Conservation (phyloP, 2,797 vertebrate genomes). For the Sebastes umbrosus region DNA sequence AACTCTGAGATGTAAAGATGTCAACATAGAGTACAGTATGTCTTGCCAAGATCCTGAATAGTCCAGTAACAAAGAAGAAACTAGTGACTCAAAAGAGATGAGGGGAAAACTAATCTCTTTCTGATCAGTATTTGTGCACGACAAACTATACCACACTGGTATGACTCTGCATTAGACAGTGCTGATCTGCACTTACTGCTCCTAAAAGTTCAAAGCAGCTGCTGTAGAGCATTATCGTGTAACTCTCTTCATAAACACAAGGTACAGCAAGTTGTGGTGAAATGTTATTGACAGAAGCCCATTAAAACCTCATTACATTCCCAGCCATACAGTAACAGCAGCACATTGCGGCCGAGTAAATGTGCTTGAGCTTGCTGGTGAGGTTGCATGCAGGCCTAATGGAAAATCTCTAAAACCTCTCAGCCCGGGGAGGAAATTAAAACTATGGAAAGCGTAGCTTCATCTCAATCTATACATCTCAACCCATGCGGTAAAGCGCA, state of each 20-base stretch:
- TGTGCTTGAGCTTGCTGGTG: conserved; percentile 7
- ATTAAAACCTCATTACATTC: conserved; percentile 62
- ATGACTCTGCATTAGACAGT: not conserved
- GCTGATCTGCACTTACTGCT: not conserved
- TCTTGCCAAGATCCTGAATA: too few relatives aligned
- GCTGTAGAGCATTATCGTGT: not conserved
- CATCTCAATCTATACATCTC: conserved; percentile 5
- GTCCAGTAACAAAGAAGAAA: not conserved
- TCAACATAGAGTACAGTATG: too few relatives aligned
- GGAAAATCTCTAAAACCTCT: conserved; percentile 50
- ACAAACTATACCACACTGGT: not conserved
- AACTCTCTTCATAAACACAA: conserved; percentile 15
- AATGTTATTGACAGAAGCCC: conserved; percentile 48
- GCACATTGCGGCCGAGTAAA: conserved; percentile 32
- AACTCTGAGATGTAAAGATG: too few relatives aligned
- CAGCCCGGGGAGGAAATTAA: conserved; percentile 26
- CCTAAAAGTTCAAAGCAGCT: not conserved
- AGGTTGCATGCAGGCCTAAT: conserved; percentile 42
- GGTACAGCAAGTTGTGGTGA: conserved; percentile 20
- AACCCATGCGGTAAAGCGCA: not conserved
- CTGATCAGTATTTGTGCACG: not conserved
- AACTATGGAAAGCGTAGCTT: not conserved
- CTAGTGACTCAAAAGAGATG: not conserved
- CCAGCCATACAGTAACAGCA: conserved; percentile 24
- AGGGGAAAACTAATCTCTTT: not conserved